Conservation (phyloP, 1,140 invertebrate genomes). For the Drosophila orena region DNA sequence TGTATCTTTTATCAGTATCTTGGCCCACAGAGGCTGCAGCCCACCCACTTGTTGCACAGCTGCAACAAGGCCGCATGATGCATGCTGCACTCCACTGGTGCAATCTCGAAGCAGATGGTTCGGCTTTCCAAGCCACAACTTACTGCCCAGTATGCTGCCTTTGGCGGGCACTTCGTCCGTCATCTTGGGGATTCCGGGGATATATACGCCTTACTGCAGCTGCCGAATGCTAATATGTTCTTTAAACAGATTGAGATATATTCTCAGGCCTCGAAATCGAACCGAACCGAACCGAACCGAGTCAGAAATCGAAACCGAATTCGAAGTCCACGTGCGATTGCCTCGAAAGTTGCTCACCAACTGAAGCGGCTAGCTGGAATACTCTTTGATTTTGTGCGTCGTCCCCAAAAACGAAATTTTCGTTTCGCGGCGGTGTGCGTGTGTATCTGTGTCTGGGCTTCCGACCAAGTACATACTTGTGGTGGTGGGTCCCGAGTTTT, state of each 20-base stretch:
- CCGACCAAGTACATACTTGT: slow-evolving; percentile 9
- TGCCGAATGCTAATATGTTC: slow-evolving; percentile 39
- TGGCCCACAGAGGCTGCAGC: slow-evolving; percentile 1
- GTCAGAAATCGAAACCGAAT: slow-evolving; percentile 1
- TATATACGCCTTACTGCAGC: slow-evolving; percentile 3
- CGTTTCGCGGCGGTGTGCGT: slow-evolving; percentile 12
- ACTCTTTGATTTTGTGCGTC: slow-evolving; percentile 58
- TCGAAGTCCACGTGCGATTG: slow-evolving; percentile 53
- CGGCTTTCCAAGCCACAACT: slow-evolving; percentile 33
- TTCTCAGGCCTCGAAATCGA: slow-evolving; percentile 18
- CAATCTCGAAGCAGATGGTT: slow-evolving; percentile 49
- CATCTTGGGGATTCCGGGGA: slow-evolving; percentile 46
- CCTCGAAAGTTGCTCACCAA: slow-evolving; percentile 66
- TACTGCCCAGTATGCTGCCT: slow-evolving; percentile 83
- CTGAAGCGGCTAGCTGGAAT: slow-evolving; percentile 65
- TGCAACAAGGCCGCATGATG: slow-evolving; percentile 31
- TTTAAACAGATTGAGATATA: slow-evolving; percentile 15
- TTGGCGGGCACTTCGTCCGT: slow-evolving; percentile 74
- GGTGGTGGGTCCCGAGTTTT: slow-evolving; percentile 37
- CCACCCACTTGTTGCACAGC: slow-evolving; percentile 69
- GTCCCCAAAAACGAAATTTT: slow-evolving; percentile 26
- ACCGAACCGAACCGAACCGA: neutral
- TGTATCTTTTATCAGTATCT: slow-evolving; percentile 3
- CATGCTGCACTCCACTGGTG: slow-evolving; percentile 56
- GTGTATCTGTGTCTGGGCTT: slow-evolving; percentile 15